These are phyloP conservation scores for Calliopum simillimum DNA, from an alignment of 2,888 invertebrate genomes.

Conservation along the genomic window DNA sequence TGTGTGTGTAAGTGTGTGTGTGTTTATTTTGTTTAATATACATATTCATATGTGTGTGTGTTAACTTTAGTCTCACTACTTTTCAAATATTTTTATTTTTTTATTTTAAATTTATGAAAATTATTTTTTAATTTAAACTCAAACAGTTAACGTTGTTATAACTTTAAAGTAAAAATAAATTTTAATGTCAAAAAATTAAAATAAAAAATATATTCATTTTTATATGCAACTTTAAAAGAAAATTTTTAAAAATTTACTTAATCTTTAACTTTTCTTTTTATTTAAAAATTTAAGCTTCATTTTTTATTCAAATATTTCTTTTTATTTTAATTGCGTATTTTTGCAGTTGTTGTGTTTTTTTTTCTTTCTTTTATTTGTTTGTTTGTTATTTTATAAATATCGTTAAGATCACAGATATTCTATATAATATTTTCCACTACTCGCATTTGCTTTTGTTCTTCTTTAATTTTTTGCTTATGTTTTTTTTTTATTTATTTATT, in stretches of 20 bases:
- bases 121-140: background rate
- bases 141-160: background rate
- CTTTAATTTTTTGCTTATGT: slow-evolving; percentile 36
- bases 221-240: background rate
- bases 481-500: slow-evolving; percentile 25
- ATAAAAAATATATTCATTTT: background rate
- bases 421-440: slow-evolving; percentile 57
- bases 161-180: background rate
- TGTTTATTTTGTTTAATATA: slow-evolving; percentile 47
- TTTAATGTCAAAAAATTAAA: background rate
- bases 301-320: slow-evolving; percentile 25
- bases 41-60: slow-evolving; percentile 47
- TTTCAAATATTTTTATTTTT: slow-evolving; percentile 32
- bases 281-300: slow-evolving; percentile 3
- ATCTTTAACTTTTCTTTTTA: background rate
- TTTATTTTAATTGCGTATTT: slow-evolving; percentile 27
- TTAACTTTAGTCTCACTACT: slow-evolving; percentile 53
- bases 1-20: slow-evolving; percentile 56
- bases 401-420: slow-evolving; percentile 69
- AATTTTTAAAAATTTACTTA: background rate
- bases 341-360: slow-evolving; percentile 22
- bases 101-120: slow-evolving; percentile 12
- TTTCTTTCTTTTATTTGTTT: slow-evolving; percentile 26
- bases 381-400: slow-evolving; percentile 59
- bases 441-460: slow-evolving; percentile 33